These are phyloP conservation scores for Plagodis pulveraria DNA, from an alignment of 2,888 invertebrate species.

Conservation along the genomic window DNA sequence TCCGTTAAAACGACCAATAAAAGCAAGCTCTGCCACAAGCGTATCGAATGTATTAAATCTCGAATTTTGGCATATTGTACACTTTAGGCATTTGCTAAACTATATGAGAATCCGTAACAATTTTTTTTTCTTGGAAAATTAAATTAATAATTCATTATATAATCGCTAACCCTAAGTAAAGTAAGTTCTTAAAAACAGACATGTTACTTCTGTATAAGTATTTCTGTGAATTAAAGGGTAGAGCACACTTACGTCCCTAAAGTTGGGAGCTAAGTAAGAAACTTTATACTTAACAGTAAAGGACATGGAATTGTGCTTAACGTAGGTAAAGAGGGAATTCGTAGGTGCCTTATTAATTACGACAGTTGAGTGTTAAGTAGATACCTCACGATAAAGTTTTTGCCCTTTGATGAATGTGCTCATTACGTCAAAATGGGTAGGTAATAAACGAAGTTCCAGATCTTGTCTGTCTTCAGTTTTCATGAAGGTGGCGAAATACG, in stretches of 20 bases:
- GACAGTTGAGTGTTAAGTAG: slow-evolving; percentile 30
- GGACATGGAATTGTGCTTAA: slow-evolving; percentile 44
- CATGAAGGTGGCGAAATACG: no score
- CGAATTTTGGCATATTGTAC: no score
- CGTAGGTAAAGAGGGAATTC: slow-evolving; percentile 39
- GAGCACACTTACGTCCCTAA: slow-evolving; percentile 41
- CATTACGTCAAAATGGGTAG: slow-evolving; percentile 8
- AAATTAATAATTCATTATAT: no score
- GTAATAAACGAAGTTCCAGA: slow-evolving; percentile 7
- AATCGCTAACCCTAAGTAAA: slow-evolving; percentile 16
- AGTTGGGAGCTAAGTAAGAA: slow-evolving; percentile 43
- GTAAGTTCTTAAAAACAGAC: slow-evolving; percentile 28
- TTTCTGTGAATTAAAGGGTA: slow-evolving; percentile 38
- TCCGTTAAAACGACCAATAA: no score
- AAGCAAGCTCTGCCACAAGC: no score
- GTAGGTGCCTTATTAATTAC: slow-evolving; percentile 38
- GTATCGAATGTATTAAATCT: no score
- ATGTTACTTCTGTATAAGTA: slow-evolving; percentile 25
- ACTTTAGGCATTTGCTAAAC: no score
- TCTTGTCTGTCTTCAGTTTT: slow-evolving; percentile 1
- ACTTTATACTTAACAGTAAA: slow-evolving; percentile 41
- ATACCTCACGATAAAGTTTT: slow-evolving; percentile 10
- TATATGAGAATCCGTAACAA: no score
- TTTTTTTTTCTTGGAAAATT: no score
- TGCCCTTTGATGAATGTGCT: slow-evolving; percentile 18